Conservation (phyloP, 1,140 invertebrate species). For the Marisa cornuarietis region DNA sequence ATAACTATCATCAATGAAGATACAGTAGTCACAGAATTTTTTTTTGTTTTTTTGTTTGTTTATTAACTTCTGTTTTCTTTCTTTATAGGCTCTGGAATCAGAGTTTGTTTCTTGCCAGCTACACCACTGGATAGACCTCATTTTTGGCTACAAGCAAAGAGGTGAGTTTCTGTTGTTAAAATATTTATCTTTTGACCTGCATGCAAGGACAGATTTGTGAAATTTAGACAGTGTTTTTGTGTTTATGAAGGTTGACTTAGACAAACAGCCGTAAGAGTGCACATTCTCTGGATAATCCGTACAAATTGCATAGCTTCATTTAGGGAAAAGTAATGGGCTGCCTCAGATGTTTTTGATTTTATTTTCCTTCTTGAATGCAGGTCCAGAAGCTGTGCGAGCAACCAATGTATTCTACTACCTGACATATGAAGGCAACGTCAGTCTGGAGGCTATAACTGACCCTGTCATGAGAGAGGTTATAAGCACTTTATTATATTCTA, state of each 20-base stretch:
- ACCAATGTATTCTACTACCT: conserved; percentile 99
- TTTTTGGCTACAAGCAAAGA: conserved; percentile 99
- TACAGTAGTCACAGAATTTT: neutral
- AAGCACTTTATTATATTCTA: neutral
- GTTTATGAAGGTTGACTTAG: too few relatives aligned
- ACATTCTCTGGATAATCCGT: too few relatives aligned
- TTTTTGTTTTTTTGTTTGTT: neutral
- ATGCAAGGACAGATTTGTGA: neutral
- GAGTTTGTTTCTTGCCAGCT: conserved; percentile 99
- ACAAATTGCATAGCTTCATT: too few relatives aligned
- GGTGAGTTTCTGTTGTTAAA: conserved; percentile 69
- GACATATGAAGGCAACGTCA: conserved; percentile 97
- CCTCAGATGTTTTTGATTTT: neutral
- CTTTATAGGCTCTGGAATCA: conserved; percentile 88
- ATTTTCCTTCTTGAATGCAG: conserved; percentile 63
- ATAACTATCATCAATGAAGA: conserved; percentile 5
- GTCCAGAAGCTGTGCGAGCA: conserved; percentile 94
- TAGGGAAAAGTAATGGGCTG: too few relatives aligned
- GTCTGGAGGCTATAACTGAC: conserved; percentile 90
- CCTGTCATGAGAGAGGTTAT: conserved; percentile 84
- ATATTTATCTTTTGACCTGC: neutral
- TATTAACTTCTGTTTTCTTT: neutral
- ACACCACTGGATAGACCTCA: conserved; percentile 99
- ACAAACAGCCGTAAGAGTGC: too few relatives aligned
- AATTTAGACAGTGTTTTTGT: too few relatives aligned